A percentile compares a stretch with the other conserved stretches of the same genome.
Evolutionary conservation across 2,113 vertebrate genomes (phyloP).

Genomic region (Odocoileus virginianus): DNA sequence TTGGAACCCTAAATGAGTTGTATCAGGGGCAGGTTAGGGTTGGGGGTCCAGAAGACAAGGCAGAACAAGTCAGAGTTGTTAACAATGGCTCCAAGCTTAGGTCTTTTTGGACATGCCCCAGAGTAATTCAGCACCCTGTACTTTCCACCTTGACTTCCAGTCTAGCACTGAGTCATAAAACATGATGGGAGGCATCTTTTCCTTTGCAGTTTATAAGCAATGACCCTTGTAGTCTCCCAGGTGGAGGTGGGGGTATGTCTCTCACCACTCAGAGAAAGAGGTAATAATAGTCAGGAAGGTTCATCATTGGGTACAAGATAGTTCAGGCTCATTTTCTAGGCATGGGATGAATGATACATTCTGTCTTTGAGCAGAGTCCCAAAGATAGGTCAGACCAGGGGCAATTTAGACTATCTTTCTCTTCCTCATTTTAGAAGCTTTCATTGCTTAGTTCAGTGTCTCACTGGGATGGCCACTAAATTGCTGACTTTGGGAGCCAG

Average conservation of each 20-base stretch:
- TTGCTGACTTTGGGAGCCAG: neutral
- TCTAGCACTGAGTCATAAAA: conserved; percentile 18
- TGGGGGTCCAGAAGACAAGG: neutral
- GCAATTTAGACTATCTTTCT: neutral
- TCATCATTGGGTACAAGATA: neutral
- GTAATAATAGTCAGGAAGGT: neutral
- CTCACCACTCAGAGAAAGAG: neutral
- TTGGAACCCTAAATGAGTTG: neutral
- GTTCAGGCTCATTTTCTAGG: conserved; percentile 28
- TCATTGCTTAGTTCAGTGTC: conserved; percentile 8
- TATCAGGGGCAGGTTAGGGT: neutral
- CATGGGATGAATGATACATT: neutral
- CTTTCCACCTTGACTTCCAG: neutral
- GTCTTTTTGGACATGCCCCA: conserved; percentile 20
- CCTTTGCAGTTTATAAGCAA: conserved; percentile 31
- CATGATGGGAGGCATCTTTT: conserved; percentile 16
- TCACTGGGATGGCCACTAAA: neutral
- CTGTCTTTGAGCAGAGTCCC: neutral
- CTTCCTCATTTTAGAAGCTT: neutral
- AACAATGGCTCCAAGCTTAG: neutral
- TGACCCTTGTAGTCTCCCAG: neutral
- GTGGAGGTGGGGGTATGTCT: neutral
- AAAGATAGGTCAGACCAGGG: neutral
- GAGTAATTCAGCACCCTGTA: conserved; percentile 6
- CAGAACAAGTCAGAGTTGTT: conserved; percentile 5